Base-by-base conservation (phyloP, 2,888 invertebrate species). In the Drosophila barbarae region DNA sequence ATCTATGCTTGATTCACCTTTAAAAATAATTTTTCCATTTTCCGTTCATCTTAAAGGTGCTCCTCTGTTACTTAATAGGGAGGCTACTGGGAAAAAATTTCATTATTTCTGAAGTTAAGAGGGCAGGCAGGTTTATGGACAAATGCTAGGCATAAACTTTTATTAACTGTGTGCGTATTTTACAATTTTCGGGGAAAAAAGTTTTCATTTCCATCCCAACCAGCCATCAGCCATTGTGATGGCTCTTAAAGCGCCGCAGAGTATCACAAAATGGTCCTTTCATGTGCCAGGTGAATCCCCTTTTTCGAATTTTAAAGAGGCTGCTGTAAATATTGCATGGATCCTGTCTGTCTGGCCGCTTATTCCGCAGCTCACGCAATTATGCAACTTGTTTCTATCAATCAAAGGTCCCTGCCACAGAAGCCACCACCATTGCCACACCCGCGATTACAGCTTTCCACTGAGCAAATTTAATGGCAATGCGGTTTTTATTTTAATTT, bases 401-500 rank as follows among this genome's bases (percentile, higher is more conserved):
- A 81, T 81, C 85, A 81, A 71, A 69, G 68, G 53, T 46, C 66
- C 57, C 69, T 39, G 53, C 80, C 80, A 65, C 77, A 77, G 72
- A 78, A 76, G 72, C 83, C 77, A 38, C 41, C 44, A 36, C 39
- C 55, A 42, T 52, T 32, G 35, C 60, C 50, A 50, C 46, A 44
- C 34, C 39, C 58, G 21, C 54, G 46, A 44, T 55, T 61, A 26
- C 41, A 58, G 49, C 47, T 61, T 41, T 54, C 63, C 36, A 44
- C 63, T 47, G 60, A 53, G 55, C 39, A 71, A 71, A 70, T 78
- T 70, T 72, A 84, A 83, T 83, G 84, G 71, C 66, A 73, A 61
- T 85, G 81, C 41, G 81, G 85, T 80, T 83, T 79, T 69, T 69
- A 67, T 80, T 85, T 80, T 69, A 80, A 77, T 80, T 85, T 79